Evolutionary conservation across 2,797 vertebrate species (phyloP).

Genomic region (Sebastes nivosus): DNA sequence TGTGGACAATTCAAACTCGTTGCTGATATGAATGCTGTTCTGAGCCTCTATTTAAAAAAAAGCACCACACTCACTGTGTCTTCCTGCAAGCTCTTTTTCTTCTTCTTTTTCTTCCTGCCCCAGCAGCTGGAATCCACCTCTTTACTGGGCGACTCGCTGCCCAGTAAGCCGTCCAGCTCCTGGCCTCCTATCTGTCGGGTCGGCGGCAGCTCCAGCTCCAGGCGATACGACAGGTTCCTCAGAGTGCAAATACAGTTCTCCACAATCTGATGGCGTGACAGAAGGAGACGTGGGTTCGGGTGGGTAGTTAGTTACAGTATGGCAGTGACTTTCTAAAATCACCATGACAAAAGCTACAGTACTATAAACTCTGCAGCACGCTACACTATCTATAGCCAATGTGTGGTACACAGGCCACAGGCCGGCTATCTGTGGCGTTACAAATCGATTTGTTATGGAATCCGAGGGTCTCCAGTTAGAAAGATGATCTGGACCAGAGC

Average conservation of each 20-base stretch:
- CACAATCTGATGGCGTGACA: constrained; percentile 87
- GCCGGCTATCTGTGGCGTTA: constrained; percentile 8
- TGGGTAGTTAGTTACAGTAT: neutral
- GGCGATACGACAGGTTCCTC: constrained; percentile 95
- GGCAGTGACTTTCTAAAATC: constrained; percentile 32
- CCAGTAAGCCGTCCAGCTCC: constrained; percentile 90
- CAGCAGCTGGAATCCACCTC: constrained; percentile 95
- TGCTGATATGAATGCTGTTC: neutral
- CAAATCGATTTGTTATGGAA: constrained; percentile 52
- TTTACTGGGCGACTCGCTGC: constrained; percentile 91
- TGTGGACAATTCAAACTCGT: neutral
- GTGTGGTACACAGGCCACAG: constrained; percentile 7
- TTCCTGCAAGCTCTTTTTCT: constrained; percentile 90
- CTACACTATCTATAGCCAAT: constrained; percentile 12
- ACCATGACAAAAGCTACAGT: constrained; percentile 33
- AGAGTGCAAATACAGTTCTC: constrained; percentile 98
- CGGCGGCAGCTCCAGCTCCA: constrained; percentile 95
- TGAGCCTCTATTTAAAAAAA: neutral
- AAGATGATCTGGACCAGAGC: constrained; percentile 51
- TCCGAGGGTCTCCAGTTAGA: constrained; percentile 31
- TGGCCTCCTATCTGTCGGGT: constrained; percentile 88
- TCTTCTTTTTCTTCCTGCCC: constrained; percentile 98
- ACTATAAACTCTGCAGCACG: constrained; percentile 18
- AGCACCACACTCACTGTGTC: constrained; percentile 86
- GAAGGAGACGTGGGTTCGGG: constrained; percentile 4